Evolutionary conservation across 64 coral and sea anemone species (phyloP).

Genomic region (Porites australiensis): DNA sequence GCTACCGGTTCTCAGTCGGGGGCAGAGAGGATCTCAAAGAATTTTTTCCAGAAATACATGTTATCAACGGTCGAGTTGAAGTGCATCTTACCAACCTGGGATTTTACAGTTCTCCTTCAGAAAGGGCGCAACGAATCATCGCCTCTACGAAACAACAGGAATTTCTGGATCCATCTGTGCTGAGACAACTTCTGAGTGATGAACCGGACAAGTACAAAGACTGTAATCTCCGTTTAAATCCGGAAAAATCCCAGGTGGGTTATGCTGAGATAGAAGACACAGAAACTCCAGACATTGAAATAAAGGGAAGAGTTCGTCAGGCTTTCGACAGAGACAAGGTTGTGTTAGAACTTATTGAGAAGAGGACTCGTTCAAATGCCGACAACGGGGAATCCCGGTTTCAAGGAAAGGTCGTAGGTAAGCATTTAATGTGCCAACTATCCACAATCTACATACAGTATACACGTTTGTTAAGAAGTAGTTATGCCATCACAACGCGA

Average conservation of each 20-base stretch:
- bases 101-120: not conserved
- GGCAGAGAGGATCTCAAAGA: not conserved
- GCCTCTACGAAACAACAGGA: not conserved
- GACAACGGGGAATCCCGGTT: not conserved
- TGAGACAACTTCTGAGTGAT: slow-evolving; percentile 22
- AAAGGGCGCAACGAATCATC: not conserved
- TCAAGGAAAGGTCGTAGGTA: slow-evolving; percentile 19
- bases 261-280: slow-evolving; percentile 71
- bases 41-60: not conserved
- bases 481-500: too few relatives aligned
- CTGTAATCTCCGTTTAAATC: slow-evolving; percentile 64
- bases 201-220: slow-evolving; percentile 41
- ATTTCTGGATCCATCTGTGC: slow-evolving; percentile 40
- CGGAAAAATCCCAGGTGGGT: not conserved
- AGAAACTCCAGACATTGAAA: slow-evolving; percentile 69
- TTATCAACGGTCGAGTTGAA: slow-evolving; percentile 53
- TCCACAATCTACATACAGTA: not conserved
- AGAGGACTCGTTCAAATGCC: not conserved
- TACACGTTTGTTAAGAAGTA: too few relatives aligned
- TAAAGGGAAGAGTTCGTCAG: slow-evolving; percentile 63
- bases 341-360: slow-evolving; percentile 33
- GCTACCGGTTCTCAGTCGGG: not conserved
- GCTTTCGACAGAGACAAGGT: slow-evolving; percentile 78
- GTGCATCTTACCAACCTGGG: slow-evolving; percentile 58
- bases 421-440: not conserved